phyloP scores from a whole-genome alignment of 64 coral and sea anemone species.

The Porites australiensis region DNA sequence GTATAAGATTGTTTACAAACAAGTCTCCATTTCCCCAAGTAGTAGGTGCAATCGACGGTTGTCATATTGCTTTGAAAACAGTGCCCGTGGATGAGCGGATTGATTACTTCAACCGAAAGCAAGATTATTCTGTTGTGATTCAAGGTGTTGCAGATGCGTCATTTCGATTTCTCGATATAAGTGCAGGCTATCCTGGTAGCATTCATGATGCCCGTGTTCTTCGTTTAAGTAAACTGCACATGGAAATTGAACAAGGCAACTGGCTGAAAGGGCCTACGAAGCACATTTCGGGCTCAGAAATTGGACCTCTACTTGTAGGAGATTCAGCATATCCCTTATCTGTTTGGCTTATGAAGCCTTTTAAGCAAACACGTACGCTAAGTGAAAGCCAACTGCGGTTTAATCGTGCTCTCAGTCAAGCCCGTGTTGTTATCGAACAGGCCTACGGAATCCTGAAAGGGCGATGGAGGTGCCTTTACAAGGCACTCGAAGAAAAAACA shows the following conservation, averaged over 20 bases:
- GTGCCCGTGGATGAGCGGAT: slow-evolving; percentile 11
- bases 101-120: slow-evolving; percentile 43
- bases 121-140: slow-evolving; percentile 31
- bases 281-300: not conserved
- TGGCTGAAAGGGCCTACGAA: slow-evolving; percentile 6
- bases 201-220: slow-evolving; percentile 61
- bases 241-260: slow-evolving; percentile 30
- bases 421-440: not conserved
- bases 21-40: slow-evolving; percentile 34
- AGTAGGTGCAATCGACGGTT: slow-evolving; percentile 42
- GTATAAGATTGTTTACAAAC: slow-evolving; percentile 39
- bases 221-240: slow-evolving; percentile 14
- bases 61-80: slow-evolving; percentile 54
- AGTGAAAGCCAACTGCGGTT: slow-evolving; percentile 17
- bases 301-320: slow-evolving; percentile 25
- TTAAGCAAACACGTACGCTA: slow-evolving; percentile 7
- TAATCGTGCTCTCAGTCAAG: slow-evolving; percentile 16
- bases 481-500: slow-evolving; percentile 55
- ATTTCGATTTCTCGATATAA: slow-evolving; percentile 13
- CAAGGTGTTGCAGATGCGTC: slow-evolving; percentile 42
- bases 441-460: slow-evolving; percentile 67
- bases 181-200: slow-evolving; percentile 64
- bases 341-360: slow-evolving; percentile 61
- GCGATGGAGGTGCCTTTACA: slow-evolving; percentile 65
- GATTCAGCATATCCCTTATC: slow-evolving; percentile 39